These are phyloP conservation scores for Paratilapia polleni DNA, from an alignment of 2,113 vertebrate genomes.

Conservation along the genomic window DNA sequence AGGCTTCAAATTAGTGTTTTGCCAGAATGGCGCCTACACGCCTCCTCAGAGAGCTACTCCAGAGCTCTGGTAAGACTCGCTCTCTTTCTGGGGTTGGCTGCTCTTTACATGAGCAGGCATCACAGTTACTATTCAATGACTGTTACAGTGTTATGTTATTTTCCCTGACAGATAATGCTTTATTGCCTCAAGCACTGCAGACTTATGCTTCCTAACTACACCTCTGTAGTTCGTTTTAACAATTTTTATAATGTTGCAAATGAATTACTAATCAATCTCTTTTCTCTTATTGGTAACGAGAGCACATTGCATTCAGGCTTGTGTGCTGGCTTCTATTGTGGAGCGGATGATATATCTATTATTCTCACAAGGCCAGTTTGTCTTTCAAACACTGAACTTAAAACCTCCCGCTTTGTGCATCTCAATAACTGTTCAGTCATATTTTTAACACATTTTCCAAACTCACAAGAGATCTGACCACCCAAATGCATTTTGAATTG, in stretches of 20 bases:
- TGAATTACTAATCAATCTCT: background rate
- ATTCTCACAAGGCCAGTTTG: constrained; percentile 4
- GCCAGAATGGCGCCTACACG: constrained; percentile 56
- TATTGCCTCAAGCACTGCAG: background rate
- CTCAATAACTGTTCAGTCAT: constrained; percentile 11
- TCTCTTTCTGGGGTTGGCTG: constrained; percentile 46
- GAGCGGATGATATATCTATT: constrained; percentile 50
- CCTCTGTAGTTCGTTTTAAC: background rate
- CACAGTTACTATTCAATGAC: constrained; percentile 37
- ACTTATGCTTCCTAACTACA: background rate
- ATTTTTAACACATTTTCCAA: constrained; percentile 15
- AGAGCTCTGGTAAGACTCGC: constrained; percentile 34
- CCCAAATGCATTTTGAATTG: constrained; percentile 7
- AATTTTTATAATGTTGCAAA: background rate
- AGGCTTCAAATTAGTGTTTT: constrained; percentile 57
- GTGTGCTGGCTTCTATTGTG: constrained; percentile 17
- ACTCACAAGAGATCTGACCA: constrained; percentile 17
- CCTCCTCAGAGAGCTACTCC: constrained; percentile 48
- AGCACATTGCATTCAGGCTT: background rate
- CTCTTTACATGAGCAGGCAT: constrained; percentile 41
- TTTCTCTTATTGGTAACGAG: constrained; percentile 3
- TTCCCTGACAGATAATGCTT: background rate
- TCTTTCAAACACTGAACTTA: constrained; percentile 36
- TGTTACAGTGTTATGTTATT: constrained; percentile 17
- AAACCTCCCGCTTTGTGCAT: constrained; percentile 4